These are phyloP conservation scores for Nasonia giraulti DNA, from an alignment of 1,140 invertebrate genomes.

Conservation along the genomic window DNA sequence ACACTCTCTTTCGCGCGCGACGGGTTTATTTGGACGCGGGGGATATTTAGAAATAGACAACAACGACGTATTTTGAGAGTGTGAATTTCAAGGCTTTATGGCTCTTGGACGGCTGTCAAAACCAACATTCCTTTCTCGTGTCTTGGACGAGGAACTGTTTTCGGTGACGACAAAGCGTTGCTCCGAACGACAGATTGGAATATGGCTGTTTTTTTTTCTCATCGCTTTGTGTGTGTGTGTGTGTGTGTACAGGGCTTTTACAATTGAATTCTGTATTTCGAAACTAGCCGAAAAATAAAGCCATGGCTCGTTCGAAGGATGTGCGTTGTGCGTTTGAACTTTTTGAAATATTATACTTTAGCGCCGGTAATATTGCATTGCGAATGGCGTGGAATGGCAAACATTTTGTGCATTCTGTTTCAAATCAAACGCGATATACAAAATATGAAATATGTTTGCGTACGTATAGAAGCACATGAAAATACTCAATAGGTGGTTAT, in stretches of 20 bases:
- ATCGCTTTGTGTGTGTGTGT: neutral
- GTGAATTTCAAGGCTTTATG: conserved; percentile 24
- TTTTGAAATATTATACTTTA: too few relatives aligned
- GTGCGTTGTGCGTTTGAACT: too few relatives aligned
- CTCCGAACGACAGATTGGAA: neutral
- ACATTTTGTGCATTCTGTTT: too few relatives aligned
- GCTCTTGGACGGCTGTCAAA: conserved; percentile 12
- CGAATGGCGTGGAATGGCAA: too few relatives aligned
- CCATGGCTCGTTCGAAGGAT: too few relatives aligned
- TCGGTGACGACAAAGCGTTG: neutral
- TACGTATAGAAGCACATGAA: too few relatives aligned
- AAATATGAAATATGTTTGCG: too few relatives aligned
- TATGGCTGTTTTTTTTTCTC: neutral
- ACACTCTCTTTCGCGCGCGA: neutral
- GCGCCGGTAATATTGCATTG: too few relatives aligned
- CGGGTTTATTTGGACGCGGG: conserved; percentile 2
- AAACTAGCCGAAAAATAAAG: neutral
- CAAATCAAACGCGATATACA: too few relatives aligned
- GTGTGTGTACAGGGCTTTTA: neutral
- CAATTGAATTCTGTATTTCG: neutral
- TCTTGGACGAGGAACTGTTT: neutral
- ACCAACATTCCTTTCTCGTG: conserved; percentile 9
- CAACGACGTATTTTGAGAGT: conserved; percentile 11
- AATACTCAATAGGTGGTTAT: too few relatives aligned
- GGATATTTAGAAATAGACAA: conserved; percentile 14